phyloP scores from a whole-genome alignment of 2,797 vertebrate genomes.

The Melanotaenia boesemani region DNA sequence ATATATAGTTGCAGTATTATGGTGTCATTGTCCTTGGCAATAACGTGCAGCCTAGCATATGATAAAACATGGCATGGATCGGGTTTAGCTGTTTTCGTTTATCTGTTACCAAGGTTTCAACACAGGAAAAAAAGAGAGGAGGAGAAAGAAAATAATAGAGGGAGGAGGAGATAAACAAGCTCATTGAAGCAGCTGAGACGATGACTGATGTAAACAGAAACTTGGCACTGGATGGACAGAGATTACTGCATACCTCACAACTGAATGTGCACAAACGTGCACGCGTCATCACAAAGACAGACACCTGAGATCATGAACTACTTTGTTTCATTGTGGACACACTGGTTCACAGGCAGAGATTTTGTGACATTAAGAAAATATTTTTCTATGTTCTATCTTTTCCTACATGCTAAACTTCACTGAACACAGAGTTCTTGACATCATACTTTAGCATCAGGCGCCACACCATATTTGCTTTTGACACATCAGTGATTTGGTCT shows the following conservation, averaged over 20 bases:
- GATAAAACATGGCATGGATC: conserved; percentile 54
- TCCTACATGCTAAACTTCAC: background rate
- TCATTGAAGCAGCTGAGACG: conserved; percentile 66
- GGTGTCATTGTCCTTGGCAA: conserved; percentile 53
- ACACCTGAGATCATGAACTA: conserved; percentile 53
- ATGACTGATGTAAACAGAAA: conserved; percentile 84
- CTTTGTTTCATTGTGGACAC: conserved; percentile 17
- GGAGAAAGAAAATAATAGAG: conserved; percentile 64
- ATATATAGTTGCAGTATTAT: conserved; percentile 33
- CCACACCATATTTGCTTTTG: conserved; percentile 49
- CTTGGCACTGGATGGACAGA: conserved; percentile 74
- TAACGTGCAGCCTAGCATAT: conserved; percentile 66
- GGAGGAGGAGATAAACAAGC: conserved; percentile 78
- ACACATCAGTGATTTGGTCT: conserved; percentile 30
- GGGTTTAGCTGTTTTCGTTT: conserved; percentile 66
- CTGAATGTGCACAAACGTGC: conserved; percentile 10
- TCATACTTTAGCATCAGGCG: conserved; percentile 33
- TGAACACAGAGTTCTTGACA: conserved; percentile 14
- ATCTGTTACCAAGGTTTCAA: conserved; percentile 62
- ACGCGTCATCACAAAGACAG: conserved; percentile 26
- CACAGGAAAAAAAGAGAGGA: conserved; percentile 27
- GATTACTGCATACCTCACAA: conserved; percentile 76
- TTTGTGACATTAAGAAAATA: conserved; percentile 3
- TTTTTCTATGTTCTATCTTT: background rate
- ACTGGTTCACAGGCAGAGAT: conserved; percentile 19